phyloP scores from a whole-genome alignment of 2,888 invertebrate species.

The Plebejus anna region DNA sequence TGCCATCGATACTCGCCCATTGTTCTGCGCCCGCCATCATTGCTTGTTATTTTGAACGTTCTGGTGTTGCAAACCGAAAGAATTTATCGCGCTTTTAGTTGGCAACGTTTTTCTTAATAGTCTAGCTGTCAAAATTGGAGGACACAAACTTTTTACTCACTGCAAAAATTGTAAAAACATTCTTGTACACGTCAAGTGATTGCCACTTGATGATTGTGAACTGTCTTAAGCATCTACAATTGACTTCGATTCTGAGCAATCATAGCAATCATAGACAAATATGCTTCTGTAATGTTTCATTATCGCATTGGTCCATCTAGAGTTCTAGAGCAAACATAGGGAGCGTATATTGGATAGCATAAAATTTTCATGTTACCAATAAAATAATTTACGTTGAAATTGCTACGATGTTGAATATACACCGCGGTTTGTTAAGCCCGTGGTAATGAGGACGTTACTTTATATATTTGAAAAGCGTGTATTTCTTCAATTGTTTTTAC shows the following conservation, averaged over 20 bases:
- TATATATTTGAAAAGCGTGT: slow-evolving; percentile 53
- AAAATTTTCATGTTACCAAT: slow-evolving; percentile 1
- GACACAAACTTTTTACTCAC: background rate
- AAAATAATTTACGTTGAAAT: slow-evolving; percentile 22
- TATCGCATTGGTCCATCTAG: background rate
- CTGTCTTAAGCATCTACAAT: too few relatives aligned
- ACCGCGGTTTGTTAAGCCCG: slow-evolving; percentile 53
- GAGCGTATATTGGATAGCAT: too few relatives aligned
- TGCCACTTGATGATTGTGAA: background rate
- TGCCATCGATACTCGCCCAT: slow-evolving; percentile 70
- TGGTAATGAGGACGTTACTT: slow-evolving; percentile 50
- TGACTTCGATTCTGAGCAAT: too few relatives aligned
- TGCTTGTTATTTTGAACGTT: slow-evolving; percentile 53
- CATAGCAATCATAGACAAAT: too few relatives aligned
- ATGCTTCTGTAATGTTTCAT: background rate
- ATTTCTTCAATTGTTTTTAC: slow-evolving; percentile 48
- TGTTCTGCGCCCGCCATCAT: slow-evolving; percentile 61
- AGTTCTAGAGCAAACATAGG: background rate
- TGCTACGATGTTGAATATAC: slow-evolving; percentile 33
- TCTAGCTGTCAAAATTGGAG: slow-evolving; percentile 15
- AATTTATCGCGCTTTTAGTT: slow-evolving; percentile 25
- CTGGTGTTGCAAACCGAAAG: slow-evolving; percentile 35
- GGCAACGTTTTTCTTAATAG: slow-evolving; percentile 27
- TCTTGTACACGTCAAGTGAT: background rate
- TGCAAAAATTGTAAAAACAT: background rate